A percentile compares a stretch with the other conserved stretches of the same genome.
These are phyloP conservation scores for Oceanodroma tethys DNA, from an alignment of 2,113 vertebrate species.

Conservation along the genomic window DNA sequence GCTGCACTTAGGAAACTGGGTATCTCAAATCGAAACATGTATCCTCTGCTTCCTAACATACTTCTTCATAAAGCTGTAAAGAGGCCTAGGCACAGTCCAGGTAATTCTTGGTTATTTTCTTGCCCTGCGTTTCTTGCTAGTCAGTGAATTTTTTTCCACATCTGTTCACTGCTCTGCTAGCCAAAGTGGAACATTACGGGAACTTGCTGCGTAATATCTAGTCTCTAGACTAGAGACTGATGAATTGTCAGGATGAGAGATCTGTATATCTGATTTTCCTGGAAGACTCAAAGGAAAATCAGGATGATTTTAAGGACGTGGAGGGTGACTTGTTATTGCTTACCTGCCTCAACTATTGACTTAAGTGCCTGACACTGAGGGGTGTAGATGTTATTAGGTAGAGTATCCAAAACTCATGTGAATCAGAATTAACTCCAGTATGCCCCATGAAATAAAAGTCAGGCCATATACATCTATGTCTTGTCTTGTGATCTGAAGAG, in stretches of 20 bases:
- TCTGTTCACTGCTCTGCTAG: not conserved
- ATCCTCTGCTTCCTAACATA: not conserved
- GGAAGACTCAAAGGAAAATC: not conserved
- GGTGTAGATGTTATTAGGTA: not conserved
- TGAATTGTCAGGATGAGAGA: not conserved
- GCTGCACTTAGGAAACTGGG: not conserved
- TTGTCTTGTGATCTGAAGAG: not conserved
- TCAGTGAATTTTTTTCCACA: not conserved
- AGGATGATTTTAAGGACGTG: not conserved
- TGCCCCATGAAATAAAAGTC: not conserved
- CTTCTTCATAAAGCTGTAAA: not conserved
- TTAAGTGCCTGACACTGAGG: not conserved
- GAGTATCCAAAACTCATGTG: not conserved
- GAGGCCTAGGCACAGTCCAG: not conserved
- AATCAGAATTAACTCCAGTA: not conserved
- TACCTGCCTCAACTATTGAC: not conserved
- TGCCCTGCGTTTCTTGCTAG: slow-evolving; percentile 1
- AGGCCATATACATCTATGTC: not conserved
- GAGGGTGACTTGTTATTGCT: not conserved
- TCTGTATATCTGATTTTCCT: not conserved
- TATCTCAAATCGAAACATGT: not conserved
- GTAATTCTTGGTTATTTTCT: not conserved
- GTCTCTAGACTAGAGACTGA: not conserved
- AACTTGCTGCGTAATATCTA: not conserved
- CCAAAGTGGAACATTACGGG: not conserved